phyloP scores from a whole-genome alignment of 2,888 invertebrate species.

The Homarus gammarus region DNA sequence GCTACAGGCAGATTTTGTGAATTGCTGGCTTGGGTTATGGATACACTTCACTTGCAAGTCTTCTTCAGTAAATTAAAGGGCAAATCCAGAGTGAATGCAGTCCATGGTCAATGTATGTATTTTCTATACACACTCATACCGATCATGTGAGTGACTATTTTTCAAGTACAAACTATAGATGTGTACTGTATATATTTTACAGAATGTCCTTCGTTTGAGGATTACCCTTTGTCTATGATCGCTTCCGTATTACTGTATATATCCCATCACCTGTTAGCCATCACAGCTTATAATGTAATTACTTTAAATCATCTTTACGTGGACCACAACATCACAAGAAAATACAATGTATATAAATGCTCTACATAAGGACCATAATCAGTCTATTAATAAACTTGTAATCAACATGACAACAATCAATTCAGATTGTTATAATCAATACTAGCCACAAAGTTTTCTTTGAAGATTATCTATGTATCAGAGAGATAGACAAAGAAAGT shows the following conservation, averaged over 20 bases:
- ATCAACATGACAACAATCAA: neutral
- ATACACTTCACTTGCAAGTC: slow-evolving; percentile 27
- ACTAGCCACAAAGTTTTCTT: neutral
- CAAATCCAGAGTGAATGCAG: slow-evolving; percentile 58
- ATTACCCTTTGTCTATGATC: no score
- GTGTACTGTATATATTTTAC: neutral
- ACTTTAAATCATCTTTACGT: neutral
- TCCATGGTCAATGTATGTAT: neutral
- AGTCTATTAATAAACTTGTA: neutral
- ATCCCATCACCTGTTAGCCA: slow-evolving; percentile 43
- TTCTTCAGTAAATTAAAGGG: slow-evolving; percentile 28
- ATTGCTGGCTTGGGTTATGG: slow-evolving; percentile 38
- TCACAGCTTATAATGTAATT: neutral
- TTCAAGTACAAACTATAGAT: neutral
- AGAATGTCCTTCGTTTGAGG: neutral
- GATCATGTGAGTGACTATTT: no score
- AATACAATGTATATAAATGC: neutral
- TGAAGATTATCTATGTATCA: neutral
- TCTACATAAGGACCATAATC: neutral
- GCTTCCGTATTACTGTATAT: neutral
- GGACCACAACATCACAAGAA: neutral
- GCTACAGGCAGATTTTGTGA: slow-evolving; percentile 62
- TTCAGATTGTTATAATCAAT: neutral
- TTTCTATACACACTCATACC: no score
- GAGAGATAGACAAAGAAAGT: neutral